A percentile compares a stretch with the other conserved stretches of the same genome.
These are phyloP conservation scores for Vulpes vulpes DNA, from an alignment of 2,113 vertebrate genomes.

Conservation along the genomic window DNA sequence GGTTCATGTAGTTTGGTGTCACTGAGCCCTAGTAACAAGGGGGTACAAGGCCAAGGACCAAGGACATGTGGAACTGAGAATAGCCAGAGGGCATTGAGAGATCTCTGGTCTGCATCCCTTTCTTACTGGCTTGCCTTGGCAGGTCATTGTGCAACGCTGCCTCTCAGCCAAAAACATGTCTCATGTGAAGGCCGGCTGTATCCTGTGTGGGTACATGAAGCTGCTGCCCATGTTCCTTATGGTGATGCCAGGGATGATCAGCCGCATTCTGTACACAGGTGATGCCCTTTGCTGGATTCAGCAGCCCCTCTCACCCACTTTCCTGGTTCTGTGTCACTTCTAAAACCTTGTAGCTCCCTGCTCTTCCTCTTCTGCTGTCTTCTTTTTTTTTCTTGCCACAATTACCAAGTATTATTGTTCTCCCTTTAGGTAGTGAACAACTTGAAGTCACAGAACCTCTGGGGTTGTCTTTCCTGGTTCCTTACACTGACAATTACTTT, in stretches of 20 bases:
- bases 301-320: neutral
- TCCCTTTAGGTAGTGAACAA: neutral
- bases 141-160: conserved; percentile 99
- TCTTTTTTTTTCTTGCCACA: neutral
- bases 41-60: neutral
- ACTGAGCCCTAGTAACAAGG: neutral
- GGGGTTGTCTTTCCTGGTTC: neutral
- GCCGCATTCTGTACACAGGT: conserved; percentile 96
- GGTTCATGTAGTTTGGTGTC: neutral
- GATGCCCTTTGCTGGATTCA: neutral
- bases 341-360: neutral
- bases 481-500: neutral
- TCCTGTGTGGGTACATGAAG: conserved; percentile 96
- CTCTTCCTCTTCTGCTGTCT: neutral
- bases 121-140: neutral
- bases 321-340: neutral
- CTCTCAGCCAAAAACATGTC: conserved; percentile 98
- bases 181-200: conserved; percentile 96
- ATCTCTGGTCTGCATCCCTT: neutral
- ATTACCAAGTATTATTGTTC: neutral
- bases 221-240: conserved; percentile 98
- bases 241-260: conserved; percentile 98
- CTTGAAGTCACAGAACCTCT: neutral
- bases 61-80: neutral
- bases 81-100: neutral